Base-by-base conservation (phyloP, 2,113 vertebrate genomes). In the Otocyon megalotis region DNA sequence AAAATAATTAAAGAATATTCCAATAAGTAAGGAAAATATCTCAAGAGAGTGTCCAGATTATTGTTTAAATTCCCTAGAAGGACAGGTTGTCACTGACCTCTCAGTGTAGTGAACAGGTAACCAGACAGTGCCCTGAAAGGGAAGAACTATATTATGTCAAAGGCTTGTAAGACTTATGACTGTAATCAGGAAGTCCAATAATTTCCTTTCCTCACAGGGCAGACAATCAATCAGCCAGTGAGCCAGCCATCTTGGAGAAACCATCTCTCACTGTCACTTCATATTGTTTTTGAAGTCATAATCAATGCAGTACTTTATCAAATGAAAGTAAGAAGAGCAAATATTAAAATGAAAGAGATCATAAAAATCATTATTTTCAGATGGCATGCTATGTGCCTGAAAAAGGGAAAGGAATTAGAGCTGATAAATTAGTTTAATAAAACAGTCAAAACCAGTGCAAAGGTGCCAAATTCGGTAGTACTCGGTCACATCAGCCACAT, bases 401-500 rank as follows among this genome's bases (percentile, higher is more conserved):
- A 63, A 87, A 97, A 80, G 4, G 43, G 4, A 96, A 72, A 82
- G 0, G 6, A 56, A 82, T 86, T 87, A 82, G n/a, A 94, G 63
- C n/a, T 93, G 43, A 94, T 82, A 69, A 84, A n/a, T 69, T 56
- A 63, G 30, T 69, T 91, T 76, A 93, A 71, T 94, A 48, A 96
- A 92, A 84, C 19, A 84, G 35, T 83, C 28, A 93, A 92, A 90
- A 84, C 5, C 24, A 53, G 16, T 19, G 2, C 8, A 96, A 48
- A 32, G 60, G 83, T 56, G 65, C 50, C 22, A 80, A 82, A 88
- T 87, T 83, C 50, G 71, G 94, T 2, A 83, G 12, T 35, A 82
- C 20, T 83, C n/a, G 37, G 69, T 79, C 9, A 53, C 43, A 92
- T 35, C 14, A 74, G 43, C 28, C 56, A 35, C 22, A 65, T 32